These are phyloP conservation scores for Heliconius aoede DNA, from an alignment of 2,888 invertebrate species.

Conservation along the genomic window DNA sequence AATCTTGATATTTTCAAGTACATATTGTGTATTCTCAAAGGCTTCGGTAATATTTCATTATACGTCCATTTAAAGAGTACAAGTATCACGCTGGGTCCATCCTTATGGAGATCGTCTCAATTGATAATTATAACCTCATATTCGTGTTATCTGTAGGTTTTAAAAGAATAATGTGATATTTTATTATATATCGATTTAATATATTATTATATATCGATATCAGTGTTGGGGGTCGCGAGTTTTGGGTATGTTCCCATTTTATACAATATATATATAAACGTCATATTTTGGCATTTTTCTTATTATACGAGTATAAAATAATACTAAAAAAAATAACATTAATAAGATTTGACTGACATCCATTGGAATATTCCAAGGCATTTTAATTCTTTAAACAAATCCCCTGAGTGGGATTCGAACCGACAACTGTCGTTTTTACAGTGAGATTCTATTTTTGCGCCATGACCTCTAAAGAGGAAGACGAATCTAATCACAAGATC, in stretches of 20 bases:
- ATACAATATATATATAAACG: not conserved
- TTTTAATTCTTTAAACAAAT: not conserved
- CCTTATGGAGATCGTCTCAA: conserved; percentile 23
- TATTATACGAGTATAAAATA: too few relatives aligned
- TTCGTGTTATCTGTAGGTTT: not conserved
- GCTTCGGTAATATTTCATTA: conserved; percentile 25
- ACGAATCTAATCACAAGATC: not conserved
- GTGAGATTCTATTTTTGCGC: not conserved
- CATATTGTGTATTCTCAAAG: conserved; percentile 3
- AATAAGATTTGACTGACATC: too few relatives aligned
- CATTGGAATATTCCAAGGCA: too few relatives aligned
- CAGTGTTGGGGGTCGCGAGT: conserved; percentile 17
- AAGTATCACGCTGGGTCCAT: conserved; percentile 28
- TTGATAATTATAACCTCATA: conserved; percentile 24
- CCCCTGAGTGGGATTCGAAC: not conserved
- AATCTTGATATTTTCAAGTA: conserved; percentile 28
- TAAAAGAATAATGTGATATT: conserved; percentile 21
- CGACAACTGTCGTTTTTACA: not conserved
- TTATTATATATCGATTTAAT: conserved; percentile 6
- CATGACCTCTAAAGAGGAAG: not conserved
- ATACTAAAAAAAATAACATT: too few relatives aligned
- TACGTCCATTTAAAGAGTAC: conserved; percentile 31
- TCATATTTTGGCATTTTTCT: not conserved
- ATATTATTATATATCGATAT: conserved; percentile 11
- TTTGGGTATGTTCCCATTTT: not conserved